Conservation (phyloP, 37 sponge, comb jelly and placozoan species). For the Theonella swinhoei region DNA sequence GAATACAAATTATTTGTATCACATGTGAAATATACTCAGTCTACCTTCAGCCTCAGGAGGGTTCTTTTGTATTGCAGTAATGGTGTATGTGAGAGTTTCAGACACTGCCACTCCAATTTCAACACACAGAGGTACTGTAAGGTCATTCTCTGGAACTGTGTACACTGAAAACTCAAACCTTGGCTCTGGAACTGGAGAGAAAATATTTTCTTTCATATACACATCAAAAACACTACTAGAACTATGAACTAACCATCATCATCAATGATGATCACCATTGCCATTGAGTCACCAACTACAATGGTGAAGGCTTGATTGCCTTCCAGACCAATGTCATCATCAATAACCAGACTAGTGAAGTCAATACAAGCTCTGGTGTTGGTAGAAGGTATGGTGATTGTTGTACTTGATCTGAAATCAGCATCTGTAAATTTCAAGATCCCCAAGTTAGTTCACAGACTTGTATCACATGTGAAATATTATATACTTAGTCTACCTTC, state of each 20-base stretch:
- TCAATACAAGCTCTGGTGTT: not conserved
- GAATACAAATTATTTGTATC: too few species aligned
- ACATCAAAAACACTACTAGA: not conserved
- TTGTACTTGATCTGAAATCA: too few species aligned
- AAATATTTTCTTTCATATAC: not conserved
- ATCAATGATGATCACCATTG: not conserved
- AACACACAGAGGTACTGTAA: not conserved
- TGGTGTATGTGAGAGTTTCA: too few species aligned
- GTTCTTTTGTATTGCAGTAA: too few species aligned
- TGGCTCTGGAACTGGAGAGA: too few species aligned
- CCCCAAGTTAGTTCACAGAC: not conserved
- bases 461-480: not conserved
- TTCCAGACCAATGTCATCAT: constrained; percentile 5
- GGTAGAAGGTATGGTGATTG: not conserved
- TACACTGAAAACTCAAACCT: too few species aligned
- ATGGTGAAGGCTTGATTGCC: not conserved
- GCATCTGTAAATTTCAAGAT: constrained; percentile 6
- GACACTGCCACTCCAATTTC: not conserved
- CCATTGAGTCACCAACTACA: not conserved
- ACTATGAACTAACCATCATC: constrained; percentile 24
- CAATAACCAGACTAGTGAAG: constrained; percentile 23
- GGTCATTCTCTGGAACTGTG: not conserved
- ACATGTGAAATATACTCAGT: too few species aligned
- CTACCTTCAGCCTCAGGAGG: too few species aligned
- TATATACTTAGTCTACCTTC: too few species aligned